Conservation (phyloP, 1,140 invertebrate genomes). For the Arctopsyche grandis region DNA sequence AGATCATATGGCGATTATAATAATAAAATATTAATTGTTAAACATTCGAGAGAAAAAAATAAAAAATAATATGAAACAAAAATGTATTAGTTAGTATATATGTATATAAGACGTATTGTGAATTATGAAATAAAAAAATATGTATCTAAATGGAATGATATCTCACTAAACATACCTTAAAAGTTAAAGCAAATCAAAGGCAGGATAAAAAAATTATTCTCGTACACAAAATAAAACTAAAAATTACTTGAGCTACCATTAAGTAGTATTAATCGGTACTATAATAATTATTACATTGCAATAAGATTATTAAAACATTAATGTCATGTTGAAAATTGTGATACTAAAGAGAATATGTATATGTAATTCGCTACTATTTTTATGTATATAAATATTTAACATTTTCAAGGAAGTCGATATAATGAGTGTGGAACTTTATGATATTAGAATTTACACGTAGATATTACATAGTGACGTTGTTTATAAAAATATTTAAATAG, state of each 20-base stretch:
- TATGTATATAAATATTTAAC: not conserved
- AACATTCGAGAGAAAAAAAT: not conserved
- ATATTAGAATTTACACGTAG: no score
- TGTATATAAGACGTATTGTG: not conserved
- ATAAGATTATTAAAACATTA: not conserved
- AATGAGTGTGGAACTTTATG: no score
- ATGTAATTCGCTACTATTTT: not conserved
- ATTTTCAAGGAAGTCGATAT: no score
- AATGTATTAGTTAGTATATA: no score
- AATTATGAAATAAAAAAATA: not conserved
- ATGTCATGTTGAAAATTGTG: conserved; percentile 14
- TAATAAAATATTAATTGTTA: no score
- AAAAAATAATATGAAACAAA: not conserved
- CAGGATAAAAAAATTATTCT: not conserved
- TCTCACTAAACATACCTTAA: conserved; percentile 48
- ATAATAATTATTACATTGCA: not conserved
- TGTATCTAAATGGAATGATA: conserved; percentile 51
- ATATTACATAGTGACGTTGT: no score
- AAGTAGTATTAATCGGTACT: not conserved
- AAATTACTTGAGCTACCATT: conserved; percentile 7
- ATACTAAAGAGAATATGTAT: not conserved
- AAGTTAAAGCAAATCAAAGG: not conserved
- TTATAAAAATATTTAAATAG: no score
- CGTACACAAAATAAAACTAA: not conserved
- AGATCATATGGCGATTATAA: not conserved